These are phyloP conservation scores for Megaleporinus macrocephalus DNA, from an alignment of 2,113 vertebrate genomes.

Conservation along the genomic window DNA sequence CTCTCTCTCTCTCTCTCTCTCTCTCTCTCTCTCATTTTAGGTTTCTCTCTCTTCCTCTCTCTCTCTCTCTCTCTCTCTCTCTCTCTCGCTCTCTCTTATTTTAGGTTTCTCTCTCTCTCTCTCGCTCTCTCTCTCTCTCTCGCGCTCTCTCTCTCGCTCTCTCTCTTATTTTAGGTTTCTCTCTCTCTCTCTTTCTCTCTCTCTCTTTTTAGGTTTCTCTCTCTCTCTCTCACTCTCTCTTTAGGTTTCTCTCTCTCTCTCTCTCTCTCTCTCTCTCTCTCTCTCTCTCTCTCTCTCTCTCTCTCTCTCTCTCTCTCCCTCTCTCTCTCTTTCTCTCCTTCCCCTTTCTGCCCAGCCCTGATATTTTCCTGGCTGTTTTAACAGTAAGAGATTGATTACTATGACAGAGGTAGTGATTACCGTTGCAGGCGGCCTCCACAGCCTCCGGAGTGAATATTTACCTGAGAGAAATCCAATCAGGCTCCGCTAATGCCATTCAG, in stretches of 20 bases:
- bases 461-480: conserved; percentile 61
- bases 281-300: neutral
- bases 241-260: neutral
- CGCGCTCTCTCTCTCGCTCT: neutral
- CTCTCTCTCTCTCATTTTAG: neutral
- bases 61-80: neutral
- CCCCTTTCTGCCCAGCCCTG: conserved; percentile 23
- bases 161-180: too few species aligned
- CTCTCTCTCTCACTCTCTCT: neutral
- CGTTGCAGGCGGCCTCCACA: conserved; percentile 43
- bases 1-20: neutral
- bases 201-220: too few species aligned
- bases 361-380: conserved; percentile 46
- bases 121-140: neutral
- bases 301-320: neutral
- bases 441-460: conserved; percentile 58
- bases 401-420: conserved; percentile 54
- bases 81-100: neutral
- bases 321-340: too few species aligned
- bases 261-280: neutral
- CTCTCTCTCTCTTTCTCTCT: neutral
- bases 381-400: conserved; percentile 59
- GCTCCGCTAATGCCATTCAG: conserved; percentile 44
- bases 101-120: neutral
- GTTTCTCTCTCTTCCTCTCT: too few species aligned